phyloP scores from a whole-genome alignment of 2,797 vertebrate genomes.

The Delichon dasypus region DNA sequence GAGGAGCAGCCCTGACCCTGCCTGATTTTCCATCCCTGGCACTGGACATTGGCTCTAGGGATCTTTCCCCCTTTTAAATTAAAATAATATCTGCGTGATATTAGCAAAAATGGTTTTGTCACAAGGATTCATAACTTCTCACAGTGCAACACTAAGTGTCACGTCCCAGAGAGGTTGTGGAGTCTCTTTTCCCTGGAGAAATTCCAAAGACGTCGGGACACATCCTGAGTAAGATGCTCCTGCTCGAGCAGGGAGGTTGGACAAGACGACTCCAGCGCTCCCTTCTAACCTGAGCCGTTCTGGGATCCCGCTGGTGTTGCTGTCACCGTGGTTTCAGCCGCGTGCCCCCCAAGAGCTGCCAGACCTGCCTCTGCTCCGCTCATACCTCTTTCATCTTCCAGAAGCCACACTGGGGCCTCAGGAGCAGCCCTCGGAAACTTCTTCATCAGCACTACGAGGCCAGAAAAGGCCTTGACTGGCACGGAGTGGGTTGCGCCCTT shows the following conservation, averaged over 20 bases:
- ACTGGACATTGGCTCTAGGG: not conserved
- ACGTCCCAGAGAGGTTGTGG: not conserved
- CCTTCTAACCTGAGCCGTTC: accelerated
- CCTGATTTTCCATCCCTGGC: not conserved
- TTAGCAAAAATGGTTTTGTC: not conserved
- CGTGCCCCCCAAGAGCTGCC: not conserved
- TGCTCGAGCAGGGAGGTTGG: not conserved
- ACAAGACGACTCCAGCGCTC: accelerated
- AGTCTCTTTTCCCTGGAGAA: not conserved
- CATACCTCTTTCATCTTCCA: not conserved
- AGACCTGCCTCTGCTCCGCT: not conserved
- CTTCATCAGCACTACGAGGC: not conserved
- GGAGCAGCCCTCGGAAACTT: not conserved
- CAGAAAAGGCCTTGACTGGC: not conserved
- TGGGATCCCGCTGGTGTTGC: accelerated
- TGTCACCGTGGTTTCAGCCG: not conserved
- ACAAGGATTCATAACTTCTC: not conserved
- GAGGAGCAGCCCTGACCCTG: not conserved
- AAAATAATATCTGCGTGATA: not conserved
- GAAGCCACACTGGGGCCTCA: not conserved
- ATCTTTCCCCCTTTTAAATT: not conserved
- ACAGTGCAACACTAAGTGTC: too few relatives aligned
- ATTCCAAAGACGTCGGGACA: not conserved
- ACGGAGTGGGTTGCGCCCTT: not conserved
- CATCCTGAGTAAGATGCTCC: not conserved